Percentiles rank a stretch among this genome's conserved stretches.
These are phyloP conservation scores for Eupelmus urozonus DNA, from an alignment of 2,888 invertebrate species.

Conservation along the genomic window DNA sequence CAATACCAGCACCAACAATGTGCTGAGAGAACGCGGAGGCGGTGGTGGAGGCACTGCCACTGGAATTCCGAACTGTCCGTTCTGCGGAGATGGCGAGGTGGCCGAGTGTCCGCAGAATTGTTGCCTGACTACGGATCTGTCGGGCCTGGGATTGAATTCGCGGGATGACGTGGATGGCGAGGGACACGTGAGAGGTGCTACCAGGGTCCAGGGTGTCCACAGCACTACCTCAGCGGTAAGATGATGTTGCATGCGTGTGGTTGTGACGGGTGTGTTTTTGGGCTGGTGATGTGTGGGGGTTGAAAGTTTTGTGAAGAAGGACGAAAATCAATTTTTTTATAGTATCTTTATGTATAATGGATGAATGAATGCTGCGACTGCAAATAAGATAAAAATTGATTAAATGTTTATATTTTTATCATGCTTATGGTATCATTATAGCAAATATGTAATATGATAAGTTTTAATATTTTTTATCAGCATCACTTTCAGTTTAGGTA, in stretches of 20 bases:
- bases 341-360: no score
- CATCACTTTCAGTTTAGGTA: no score
- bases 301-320: no score
- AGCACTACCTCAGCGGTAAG: conserved; percentile 75
- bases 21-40: conserved; percentile 67
- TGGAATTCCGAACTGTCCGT: conserved; percentile 62
- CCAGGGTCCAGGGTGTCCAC: conserved; percentile 65
- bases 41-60: conserved; percentile 45
- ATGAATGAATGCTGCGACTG: no score
- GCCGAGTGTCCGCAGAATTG: conserved; percentile 60
- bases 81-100: conserved; percentile 65
- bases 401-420: no score
- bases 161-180: conserved; percentile 57
- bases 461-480: no score
- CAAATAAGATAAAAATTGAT: no score
- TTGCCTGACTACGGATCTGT: conserved; percentile 56
- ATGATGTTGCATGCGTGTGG: not conserved
- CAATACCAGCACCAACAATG: conserved; percentile 73
- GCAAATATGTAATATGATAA: no score
- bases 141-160: conserved; percentile 45
- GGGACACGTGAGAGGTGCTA: not conserved
- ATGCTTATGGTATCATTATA: no score
- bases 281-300: no score
- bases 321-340: no score
- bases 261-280: no score